Percentiles rank a stretch among this genome's conserved stretches.
Evolutionary conservation across 2,113 vertebrate genomes (phyloP).

Genomic region (Cyphomyrus plagiostoma): DNA sequence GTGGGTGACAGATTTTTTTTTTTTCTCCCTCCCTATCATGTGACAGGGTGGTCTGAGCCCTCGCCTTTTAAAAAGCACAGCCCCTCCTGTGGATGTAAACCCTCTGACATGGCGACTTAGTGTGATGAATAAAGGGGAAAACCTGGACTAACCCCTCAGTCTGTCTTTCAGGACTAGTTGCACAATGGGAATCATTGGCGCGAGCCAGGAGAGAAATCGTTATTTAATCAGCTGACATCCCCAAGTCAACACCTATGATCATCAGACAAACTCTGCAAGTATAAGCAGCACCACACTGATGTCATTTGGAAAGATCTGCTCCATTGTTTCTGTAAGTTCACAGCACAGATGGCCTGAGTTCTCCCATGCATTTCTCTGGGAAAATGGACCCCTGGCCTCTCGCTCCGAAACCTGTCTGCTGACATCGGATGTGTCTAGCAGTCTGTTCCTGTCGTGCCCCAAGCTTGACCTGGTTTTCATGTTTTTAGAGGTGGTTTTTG

Average conservation of each 20-base stretch:
- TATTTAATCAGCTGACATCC: not conserved
- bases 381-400: not conserved
- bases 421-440: not conserved
- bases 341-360: not conserved
- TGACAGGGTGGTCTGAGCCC: not conserved
- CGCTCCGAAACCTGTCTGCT: not conserved
- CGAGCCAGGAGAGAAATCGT: not conserved
- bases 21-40: not conserved
- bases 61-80: not conserved
- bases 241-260: not conserved
- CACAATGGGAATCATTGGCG: not conserved
- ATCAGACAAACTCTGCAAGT: not conserved
- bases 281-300: not conserved
- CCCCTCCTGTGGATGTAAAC: not conserved
- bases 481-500: not conserved
- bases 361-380: not conserved
- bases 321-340: not conserved
- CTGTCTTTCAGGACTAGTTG: not conserved
- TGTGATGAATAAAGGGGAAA: not conserved
- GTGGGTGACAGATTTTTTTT: not conserved
- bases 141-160: not conserved
- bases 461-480: not conserved
- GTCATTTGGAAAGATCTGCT: not conserved
- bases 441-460: not conserved
- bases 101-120: not conserved